These are phyloP conservation scores for Plectrocnemia conspersa DNA, from an alignment of 1,140 invertebrate genomes.

Conservation along the genomic window DNA sequence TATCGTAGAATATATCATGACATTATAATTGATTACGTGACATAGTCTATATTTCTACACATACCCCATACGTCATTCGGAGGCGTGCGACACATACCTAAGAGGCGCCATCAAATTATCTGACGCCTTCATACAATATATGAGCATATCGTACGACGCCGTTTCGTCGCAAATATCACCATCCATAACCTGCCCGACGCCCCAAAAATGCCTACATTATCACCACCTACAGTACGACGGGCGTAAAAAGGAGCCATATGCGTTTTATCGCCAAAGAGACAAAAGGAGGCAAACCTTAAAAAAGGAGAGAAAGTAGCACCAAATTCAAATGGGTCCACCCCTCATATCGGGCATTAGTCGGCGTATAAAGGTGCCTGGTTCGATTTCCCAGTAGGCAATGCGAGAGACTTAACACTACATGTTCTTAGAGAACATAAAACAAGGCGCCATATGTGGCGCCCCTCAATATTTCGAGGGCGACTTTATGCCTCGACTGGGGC, in stretches of 20 bases:
- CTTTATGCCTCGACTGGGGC: slow-evolving; percentile 1
- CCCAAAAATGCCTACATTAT: slow-evolving; percentile 22
- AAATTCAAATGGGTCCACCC: slow-evolving; percentile 33
- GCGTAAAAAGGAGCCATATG: slow-evolving; percentile 30
- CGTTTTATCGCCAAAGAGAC: slow-evolving; percentile 30
- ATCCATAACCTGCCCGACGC: slow-evolving; percentile 27
- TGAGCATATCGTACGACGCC: not conserved
- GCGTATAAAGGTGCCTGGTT: slow-evolving; percentile 28
- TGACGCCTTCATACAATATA: slow-evolving; percentile 18
- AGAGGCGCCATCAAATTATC: slow-evolving; percentile 35
- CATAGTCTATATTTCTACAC: too few relatives aligned
- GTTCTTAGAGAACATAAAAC: slow-evolving; percentile 24
- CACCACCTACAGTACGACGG: not conserved
- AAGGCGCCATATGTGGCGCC: slow-evolving; percentile 25
- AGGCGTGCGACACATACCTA: slow-evolving; percentile 28
- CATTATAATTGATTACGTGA: too few relatives aligned
- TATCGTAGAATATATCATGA: too few relatives aligned
- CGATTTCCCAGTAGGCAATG: slow-evolving; percentile 34
- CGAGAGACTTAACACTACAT: slow-evolving; percentile 23
- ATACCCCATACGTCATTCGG: slow-evolving; percentile 15
- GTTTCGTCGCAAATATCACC: slow-evolving; percentile 23
- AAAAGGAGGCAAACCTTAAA: slow-evolving; percentile 22
- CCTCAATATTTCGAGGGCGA: slow-evolving; percentile 18
- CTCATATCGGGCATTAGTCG: slow-evolving; percentile 31
- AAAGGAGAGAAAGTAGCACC: slow-evolving; percentile 23